Conservation (phyloP, 2,888 invertebrate species). For the Dermolepida albohirtum region DNA sequence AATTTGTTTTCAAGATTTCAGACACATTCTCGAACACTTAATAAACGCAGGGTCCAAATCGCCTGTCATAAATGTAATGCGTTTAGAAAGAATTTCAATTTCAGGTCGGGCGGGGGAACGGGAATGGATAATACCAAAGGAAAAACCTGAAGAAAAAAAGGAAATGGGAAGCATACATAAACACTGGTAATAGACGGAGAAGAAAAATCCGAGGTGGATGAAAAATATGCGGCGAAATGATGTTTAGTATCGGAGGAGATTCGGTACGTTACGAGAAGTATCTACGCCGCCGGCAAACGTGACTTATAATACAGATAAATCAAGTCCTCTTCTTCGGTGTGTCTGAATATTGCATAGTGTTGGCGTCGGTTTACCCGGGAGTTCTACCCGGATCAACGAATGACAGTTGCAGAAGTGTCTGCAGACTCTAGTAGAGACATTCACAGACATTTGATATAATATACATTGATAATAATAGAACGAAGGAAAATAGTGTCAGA, state of each 20-base stretch:
- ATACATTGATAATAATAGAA: no score
- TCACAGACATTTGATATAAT: no score
- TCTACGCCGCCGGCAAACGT: constrained; percentile 53
- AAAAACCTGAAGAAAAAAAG: neutral
- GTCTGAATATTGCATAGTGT: constrained; percentile 53
- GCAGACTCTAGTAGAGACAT: neutral
- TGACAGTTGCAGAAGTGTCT: constrained; percentile 54
- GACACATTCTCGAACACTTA: constrained; percentile 58
- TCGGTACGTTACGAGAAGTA: constrained; percentile 32
- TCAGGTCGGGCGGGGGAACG: constrained; percentile 45
- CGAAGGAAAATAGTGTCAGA: no score
- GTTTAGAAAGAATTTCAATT: constrained; percentile 57
- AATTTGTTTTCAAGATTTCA: constrained; percentile 59
- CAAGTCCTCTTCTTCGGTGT: constrained; percentile 47
- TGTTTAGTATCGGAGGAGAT: constrained; percentile 46
- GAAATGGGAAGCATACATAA: neutral
- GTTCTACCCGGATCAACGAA: constrained; percentile 53
- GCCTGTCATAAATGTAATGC: constrained; percentile 56
- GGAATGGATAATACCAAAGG: constrained; percentile 6
- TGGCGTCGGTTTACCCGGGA: constrained; percentile 37
- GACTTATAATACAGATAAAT: constrained; percentile 58
- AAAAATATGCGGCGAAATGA: constrained; percentile 47
- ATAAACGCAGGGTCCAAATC: constrained; percentile 55
- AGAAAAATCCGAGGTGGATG: constrained; percentile 30
- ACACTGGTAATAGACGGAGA: neutral